These are phyloP conservation scores for Amphiprion clarkii DNA, from an alignment of 2,797 vertebrate species.

Conservation along the genomic window DNA sequence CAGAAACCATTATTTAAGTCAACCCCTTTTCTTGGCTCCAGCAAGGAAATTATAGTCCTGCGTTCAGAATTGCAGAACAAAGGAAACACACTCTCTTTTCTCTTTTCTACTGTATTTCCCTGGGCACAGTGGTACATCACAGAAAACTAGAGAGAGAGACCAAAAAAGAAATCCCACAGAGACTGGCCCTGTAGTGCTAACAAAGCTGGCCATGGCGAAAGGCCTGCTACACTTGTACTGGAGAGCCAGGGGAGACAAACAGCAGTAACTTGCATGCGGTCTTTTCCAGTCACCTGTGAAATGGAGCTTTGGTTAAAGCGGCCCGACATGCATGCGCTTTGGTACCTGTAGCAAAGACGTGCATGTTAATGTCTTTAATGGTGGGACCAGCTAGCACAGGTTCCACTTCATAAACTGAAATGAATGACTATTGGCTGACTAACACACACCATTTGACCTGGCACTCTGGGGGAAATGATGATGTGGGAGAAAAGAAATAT, in stretches of 20 bases:
- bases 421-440: conserved; percentile 65
- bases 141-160: conserved; percentile 44
- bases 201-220: conserved; percentile 28
- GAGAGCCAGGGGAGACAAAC: conserved; percentile 32
- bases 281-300: conserved; percentile 66
- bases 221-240: conserved; percentile 14
- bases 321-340: conserved; percentile 35
- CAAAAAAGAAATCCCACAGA: conserved; percentile 34
- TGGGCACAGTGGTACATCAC: conserved; percentile 56
- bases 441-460: conserved; percentile 74
- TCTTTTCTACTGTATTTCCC: conserved; percentile 38
- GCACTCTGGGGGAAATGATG: conserved; percentile 57
- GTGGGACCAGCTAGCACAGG: conserved; percentile 57
- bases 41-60: conserved; percentile 59
- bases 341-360: conserved; percentile 37
- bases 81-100: conserved; percentile 53
- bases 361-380: conserved; percentile 67
- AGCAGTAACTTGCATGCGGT: conserved; percentile 30
- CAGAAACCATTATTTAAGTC: conserved; percentile 73
- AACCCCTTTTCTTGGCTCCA: conserved; percentile 56
- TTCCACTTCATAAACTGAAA: conserved; percentile 78
- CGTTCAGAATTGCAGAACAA: conserved; percentile 68
- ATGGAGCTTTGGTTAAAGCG: conserved; percentile 55
- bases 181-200: conserved; percentile 33
- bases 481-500: conserved; percentile 68